Evolutionary conservation across 2,888 invertebrate genomes (phyloP).

Genomic region (Asteroscopus sphinx): DNA sequence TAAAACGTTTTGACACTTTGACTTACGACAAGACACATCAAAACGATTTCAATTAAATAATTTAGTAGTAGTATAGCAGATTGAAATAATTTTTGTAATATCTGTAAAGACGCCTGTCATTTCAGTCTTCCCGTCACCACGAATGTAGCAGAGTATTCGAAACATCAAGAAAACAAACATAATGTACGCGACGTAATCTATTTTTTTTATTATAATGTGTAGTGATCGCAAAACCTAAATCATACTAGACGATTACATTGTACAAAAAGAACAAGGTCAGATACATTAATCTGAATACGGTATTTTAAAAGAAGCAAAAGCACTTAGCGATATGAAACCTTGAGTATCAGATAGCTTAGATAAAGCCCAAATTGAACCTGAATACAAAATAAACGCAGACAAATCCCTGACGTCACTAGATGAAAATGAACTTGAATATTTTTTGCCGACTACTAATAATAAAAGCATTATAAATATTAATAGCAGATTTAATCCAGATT

Average conservation of each 20-base stretch:
- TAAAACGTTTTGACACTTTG: no score
- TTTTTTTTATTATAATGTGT: no score
- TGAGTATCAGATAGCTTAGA: slow-evolving; percentile 33
- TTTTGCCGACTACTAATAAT: not conserved
- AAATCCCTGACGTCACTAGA: slow-evolving; percentile 20
- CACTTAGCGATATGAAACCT: slow-evolving; percentile 45
- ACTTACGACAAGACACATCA: no score
- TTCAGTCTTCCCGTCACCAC: no score
- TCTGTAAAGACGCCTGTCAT: no score
- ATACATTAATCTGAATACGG: slow-evolving; percentile 18
- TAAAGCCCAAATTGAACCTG: slow-evolving; percentile 24
- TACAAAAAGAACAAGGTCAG: slow-evolving; percentile 6
- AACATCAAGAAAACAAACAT: no score
- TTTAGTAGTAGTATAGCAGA: no score
- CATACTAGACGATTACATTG: slow-evolving; percentile 8
- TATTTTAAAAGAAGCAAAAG: slow-evolving; percentile 23
- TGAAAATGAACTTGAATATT: slow-evolving; percentile 12
- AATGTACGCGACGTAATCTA: no score
- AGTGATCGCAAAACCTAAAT: no score
- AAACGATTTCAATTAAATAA: no score
- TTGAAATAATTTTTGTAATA: no score
- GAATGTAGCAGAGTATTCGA: no score
- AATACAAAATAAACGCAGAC: slow-evolving; percentile 29
- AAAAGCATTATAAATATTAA: not conserved
- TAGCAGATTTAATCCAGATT: slow-evolving; percentile 4